Percentiles rank a stretch among this genome's conserved stretches.
phyloP scores from a whole-genome alignment of 2,797 vertebrate species.

The Lacerta agilis region DNA sequence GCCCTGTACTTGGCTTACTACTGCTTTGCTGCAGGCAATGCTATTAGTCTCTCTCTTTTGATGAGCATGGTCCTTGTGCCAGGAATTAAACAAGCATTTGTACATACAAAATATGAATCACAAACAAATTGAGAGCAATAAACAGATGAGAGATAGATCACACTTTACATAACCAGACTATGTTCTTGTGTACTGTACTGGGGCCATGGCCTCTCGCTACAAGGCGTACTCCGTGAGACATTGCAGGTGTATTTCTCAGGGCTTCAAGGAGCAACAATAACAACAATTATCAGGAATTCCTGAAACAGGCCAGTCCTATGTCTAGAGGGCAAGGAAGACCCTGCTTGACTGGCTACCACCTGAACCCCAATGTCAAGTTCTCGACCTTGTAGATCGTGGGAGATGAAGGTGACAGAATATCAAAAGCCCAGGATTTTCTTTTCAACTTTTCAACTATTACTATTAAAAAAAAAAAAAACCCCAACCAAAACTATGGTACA shows the following conservation, averaged over 20 bases:
- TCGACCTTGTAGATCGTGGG: slow-evolving; percentile 58
- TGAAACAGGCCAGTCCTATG: slow-evolving; percentile 62
- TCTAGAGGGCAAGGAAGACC: slow-evolving; percentile 53
- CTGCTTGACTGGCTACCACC: slow-evolving; percentile 65
- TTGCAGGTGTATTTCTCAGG: slow-evolving; percentile 63
- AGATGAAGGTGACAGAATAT: slow-evolving; percentile 17
- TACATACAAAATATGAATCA: slow-evolving; percentile 38
- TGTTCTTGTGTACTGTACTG: background rate
- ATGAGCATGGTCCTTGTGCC: slow-evolving; percentile 47
- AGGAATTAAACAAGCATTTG: slow-evolving; percentile 47
- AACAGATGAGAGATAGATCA: slow-evolving; percentile 38
- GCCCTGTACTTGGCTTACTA: background rate
- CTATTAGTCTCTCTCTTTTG: slow-evolving; percentile 37
- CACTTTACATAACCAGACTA: slow-evolving; percentile 43
- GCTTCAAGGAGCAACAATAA: slow-evolving; percentile 45
- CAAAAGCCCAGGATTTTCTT: slow-evolving; percentile 42
- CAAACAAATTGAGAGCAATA: slow-evolving; percentile 29
- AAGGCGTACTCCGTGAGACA: slow-evolving; percentile 57
- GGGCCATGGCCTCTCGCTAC: slow-evolving; percentile 42
- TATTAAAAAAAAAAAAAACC: background rate
- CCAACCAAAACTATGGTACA: background rate
- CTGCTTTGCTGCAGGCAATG: slow-evolving; percentile 50
- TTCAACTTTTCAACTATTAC: background rate
- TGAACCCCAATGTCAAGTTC: slow-evolving; percentile 67
- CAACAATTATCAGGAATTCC: slow-evolving; percentile 57